These are phyloP conservation scores for Lucilia sericata DNA, from an alignment of 1,140 invertebrate species.

Conservation along the genomic window DNA sequence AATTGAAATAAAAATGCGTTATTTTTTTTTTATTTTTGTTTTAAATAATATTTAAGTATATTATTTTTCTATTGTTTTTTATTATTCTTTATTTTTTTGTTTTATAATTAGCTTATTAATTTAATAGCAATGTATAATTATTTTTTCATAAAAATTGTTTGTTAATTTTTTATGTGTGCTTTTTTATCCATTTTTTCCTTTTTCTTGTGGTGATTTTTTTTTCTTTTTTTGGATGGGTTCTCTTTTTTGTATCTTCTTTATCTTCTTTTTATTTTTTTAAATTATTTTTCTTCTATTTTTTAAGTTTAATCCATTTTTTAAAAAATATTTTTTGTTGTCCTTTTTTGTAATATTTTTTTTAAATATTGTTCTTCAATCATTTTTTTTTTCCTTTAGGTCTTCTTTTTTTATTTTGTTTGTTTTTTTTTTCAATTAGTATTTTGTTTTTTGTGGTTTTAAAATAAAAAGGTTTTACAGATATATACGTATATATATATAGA, in stretches of 20 bases:
- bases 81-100: constrained; percentile 42
- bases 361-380: neutral
- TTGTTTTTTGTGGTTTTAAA: constrained; percentile 43
- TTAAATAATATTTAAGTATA: constrained; percentile 42
- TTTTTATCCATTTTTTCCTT: constrained; percentile 50
- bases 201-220: constrained; percentile 50
- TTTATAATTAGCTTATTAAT: constrained; percentile 54
- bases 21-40: neutral
- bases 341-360: constrained; percentile 38
- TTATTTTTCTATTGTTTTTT: constrained; percentile 27
- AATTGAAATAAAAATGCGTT: constrained; percentile 16
- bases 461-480: constrained; percentile 43
- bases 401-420: constrained; percentile 32
- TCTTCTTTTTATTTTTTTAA: constrained; percentile 46
- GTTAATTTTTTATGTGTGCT: constrained; percentile 49
- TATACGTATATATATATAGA: constrained; percentile 30
- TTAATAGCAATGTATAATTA: constrained; percentile 54
- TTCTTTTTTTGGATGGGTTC: constrained; percentile 51
- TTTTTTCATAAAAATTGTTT: constrained; percentile 55
- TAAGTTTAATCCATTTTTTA: constrained; percentile 50
- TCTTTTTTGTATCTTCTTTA: constrained; percentile 52
- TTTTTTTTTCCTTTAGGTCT: constrained; percentile 32
- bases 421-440: constrained; percentile 37
- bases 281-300: constrained; percentile 50
- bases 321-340: constrained; percentile 45